Percentiles rank a stretch among this genome's conserved stretches.
Evolutionary conservation across 2,888 invertebrate genomes (phyloP).

Genomic region (Spisula solida): DNA sequence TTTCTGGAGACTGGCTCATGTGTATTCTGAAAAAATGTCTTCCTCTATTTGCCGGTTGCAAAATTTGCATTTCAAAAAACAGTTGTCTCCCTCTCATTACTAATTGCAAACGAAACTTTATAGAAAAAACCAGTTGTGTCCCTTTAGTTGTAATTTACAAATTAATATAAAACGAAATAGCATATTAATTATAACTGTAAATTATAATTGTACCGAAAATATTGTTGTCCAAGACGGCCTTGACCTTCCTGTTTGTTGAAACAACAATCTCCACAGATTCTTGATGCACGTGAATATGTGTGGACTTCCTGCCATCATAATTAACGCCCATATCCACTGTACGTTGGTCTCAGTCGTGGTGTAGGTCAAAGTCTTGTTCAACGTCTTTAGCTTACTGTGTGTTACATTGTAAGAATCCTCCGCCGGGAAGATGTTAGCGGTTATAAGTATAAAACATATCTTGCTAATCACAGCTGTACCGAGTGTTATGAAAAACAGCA

Average conservation of each 20-base stretch:
- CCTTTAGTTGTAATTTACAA: not conserved
- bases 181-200: not conserved
- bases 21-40: no score
- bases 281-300: constrained; percentile 74
- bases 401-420: not conserved
- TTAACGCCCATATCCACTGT: constrained; percentile 81
- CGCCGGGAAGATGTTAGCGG: constrained; percentile 70
- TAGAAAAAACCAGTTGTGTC: not conserved
- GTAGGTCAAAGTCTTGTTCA: constrained; percentile 28
- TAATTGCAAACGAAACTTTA: no score
- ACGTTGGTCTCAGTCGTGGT: constrained; percentile 65
- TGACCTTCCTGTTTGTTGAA: constrained; percentile 71
- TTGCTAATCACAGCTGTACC: constrained; percentile 75
- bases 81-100: no score
- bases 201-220: constrained; percentile 71
- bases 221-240: constrained; percentile 64
- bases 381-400: constrained; percentile 23
- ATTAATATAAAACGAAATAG: not conserved
- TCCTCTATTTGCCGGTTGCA: not conserved
- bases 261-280: constrained; percentile 72
- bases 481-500: constrained; percentile 76
- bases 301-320: constrained; percentile 77
- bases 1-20: no score
- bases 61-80: no score
- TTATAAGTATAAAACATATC: constrained; percentile 77